Evolutionary conservation across 2,888 invertebrate genomes (phyloP).

Genomic region (Cheilosia vulpina): DNA sequence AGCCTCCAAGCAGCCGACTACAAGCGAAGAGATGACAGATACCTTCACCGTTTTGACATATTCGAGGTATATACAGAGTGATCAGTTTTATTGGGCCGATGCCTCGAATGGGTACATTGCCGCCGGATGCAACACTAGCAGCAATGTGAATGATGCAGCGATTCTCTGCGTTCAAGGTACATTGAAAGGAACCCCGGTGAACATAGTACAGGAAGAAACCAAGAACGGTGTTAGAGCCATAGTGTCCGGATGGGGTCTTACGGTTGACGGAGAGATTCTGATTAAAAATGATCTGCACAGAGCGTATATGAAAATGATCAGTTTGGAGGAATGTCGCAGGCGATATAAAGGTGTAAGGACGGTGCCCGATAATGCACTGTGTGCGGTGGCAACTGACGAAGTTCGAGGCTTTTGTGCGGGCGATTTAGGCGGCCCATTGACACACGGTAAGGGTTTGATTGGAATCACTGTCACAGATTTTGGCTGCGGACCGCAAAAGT

Average conservation of each 20-base stretch:
- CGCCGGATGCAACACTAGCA: constrained; percentile 14
- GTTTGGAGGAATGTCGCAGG: constrained; percentile 43
- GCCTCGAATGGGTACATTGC: constrained; percentile 3
- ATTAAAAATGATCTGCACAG: background rate
- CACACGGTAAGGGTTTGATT: constrained; percentile 42
- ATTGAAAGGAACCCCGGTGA: background rate
- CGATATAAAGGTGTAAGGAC: constrained; percentile 31
- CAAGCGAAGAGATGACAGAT: background rate
- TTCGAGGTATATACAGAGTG: background rate
- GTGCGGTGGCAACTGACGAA: constrained; percentile 38
- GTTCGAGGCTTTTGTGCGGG: constrained; percentile 49
- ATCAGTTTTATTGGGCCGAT: constrained; percentile 3
- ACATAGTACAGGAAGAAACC: constrained; percentile 13
- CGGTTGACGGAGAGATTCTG: background rate
- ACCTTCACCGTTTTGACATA: constrained; percentile 26
- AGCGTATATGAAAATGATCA: constrained; percentile 47
- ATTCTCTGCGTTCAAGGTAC: constrained; percentile 1
- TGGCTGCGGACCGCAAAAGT: constrained; percentile 16
- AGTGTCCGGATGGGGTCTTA: constrained; percentile 53
- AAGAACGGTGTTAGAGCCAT: constrained; percentile 25
- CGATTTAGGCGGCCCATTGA: constrained; percentile 43
- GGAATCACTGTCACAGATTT: constrained; percentile 26
- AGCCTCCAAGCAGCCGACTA: background rate
- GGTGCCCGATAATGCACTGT: constrained; percentile 41
- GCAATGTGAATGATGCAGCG: constrained; percentile 40